Conservation (phyloP, 53 echinoderm and acorn worm species). For the Paelopatides confundens region DNA sequence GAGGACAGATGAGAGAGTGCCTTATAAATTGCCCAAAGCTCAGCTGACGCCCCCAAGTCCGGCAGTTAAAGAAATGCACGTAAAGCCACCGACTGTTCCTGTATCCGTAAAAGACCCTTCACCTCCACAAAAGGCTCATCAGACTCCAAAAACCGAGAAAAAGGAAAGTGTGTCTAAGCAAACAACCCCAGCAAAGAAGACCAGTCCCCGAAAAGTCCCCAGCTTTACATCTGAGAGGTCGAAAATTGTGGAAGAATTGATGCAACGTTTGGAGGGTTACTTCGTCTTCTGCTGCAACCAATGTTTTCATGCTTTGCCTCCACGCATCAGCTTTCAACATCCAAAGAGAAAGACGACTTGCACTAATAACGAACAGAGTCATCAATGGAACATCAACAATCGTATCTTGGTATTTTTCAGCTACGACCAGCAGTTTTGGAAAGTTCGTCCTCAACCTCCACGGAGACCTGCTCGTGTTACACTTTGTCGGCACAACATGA, state of each 20-base stretch:
- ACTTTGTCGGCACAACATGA: slow-evolving; percentile 72
- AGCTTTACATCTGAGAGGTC: neutral
- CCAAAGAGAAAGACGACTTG: slow-evolving; percentile 41
- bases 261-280: slow-evolving; percentile 52
- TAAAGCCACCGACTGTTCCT: neutral
- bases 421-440: slow-evolving; percentile 66
- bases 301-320: slow-evolving; percentile 73
- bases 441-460: slow-evolving; percentile 78
- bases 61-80: neutral
- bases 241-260: neutral
- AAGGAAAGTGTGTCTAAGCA: neutral
- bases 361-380: slow-evolving; percentile 57
- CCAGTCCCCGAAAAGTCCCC: neutral
- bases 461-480: slow-evolving; percentile 74
- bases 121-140: neutral
- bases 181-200: neutral
- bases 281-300: slow-evolving; percentile 71
- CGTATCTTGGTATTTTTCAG: slow-evolving; percentile 69
- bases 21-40: neutral
- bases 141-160: neutral
- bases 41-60: neutral
- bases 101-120: neutral
- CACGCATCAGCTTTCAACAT: slow-evolving; percentile 61
- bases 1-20: neutral
- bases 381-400: slow-evolving; percentile 70